phyloP scores from a whole-genome alignment of 2,113 vertebrate species.

The Aspiorhynchus laticeps region DNA sequence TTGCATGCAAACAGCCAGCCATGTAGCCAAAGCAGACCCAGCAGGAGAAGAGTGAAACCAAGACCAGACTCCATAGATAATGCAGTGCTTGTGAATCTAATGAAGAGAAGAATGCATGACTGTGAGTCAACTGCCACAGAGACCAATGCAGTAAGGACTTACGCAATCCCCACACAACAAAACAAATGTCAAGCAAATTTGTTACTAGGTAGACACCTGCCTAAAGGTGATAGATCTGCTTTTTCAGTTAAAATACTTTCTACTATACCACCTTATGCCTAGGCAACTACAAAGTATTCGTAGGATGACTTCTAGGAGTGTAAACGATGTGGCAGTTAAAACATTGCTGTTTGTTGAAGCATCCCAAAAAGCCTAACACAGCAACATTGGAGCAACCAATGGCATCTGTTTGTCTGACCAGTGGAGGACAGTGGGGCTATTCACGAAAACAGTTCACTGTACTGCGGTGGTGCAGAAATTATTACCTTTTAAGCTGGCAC shows the following conservation, averaged over 20 bases:
- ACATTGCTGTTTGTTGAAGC: neutral
- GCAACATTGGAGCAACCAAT: neutral
- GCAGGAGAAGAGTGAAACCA: neutral
- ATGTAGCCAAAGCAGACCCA: neutral
- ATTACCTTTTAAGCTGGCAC: neutral
- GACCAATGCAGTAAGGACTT: conserved; percentile 8
- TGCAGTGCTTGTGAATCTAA: conserved; percentile 35
- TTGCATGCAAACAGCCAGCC: neutral
- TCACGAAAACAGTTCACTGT: neutral
- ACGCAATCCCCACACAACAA: neutral
- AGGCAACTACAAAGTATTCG: neutral
- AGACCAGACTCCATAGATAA: conserved; percentile 31
- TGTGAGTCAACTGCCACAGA: conserved; percentile 22
- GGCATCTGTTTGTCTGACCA: neutral
- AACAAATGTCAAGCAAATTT: conserved; percentile 13
- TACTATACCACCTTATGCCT: neutral
- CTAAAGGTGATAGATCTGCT: neutral
- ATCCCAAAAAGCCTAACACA: neutral
- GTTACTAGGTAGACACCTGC: neutral
- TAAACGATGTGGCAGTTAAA: neutral
- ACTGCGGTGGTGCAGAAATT: neutral
- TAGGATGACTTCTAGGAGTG: neutral
- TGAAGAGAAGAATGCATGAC: conserved; percentile 30
- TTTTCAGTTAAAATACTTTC: neutral
- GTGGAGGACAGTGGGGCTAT: neutral